These are phyloP conservation scores for Kuschelorhynchus macadamiae DNA, from an alignment of 2,888 invertebrate genomes.

Conservation along the genomic window DNA sequence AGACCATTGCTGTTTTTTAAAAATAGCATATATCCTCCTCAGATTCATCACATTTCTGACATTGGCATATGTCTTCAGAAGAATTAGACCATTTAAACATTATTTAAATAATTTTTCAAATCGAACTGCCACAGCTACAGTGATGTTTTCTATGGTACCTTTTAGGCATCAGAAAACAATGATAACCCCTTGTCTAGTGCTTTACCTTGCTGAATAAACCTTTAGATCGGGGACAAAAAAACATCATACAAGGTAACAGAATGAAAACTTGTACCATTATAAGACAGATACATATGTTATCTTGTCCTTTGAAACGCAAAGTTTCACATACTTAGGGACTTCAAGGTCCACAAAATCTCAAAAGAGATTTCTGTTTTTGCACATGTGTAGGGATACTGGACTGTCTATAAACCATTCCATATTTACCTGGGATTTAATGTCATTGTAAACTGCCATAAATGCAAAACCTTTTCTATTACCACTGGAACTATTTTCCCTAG, in stretches of 20 bases:
- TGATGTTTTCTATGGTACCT: constrained; percentile 29
- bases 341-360: neutral
- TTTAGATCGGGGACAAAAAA: too few species aligned
- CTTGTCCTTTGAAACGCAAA: too few species aligned
- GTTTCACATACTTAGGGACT: neutral
- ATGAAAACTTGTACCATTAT: too few species aligned
- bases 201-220: too few species aligned
- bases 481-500: constrained; percentile 1
- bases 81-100: constrained; percentile 17
- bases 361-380: constrained; percentile 38
- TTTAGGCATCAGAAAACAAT: constrained; percentile 45
- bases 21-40: neutral
- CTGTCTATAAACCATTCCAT: constrained; percentile 33
- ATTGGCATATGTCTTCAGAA: constrained; percentile 22
- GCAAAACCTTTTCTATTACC: constrained; percentile 18
- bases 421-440: constrained; percentile 17
- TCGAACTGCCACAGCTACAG: constrained; percentile 20
- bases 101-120: constrained; percentile 38
- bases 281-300: too few species aligned
- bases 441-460: constrained; percentile 16
- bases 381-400: constrained; percentile 47
- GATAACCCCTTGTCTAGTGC: constrained; percentile 26
- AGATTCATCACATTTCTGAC: neutral
- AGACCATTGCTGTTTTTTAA: neutral
- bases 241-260: too few species aligned